These are phyloP conservation scores for Drosophila repletoides DNA, from an alignment of 1,140 invertebrate species.

Conservation along the genomic window DNA sequence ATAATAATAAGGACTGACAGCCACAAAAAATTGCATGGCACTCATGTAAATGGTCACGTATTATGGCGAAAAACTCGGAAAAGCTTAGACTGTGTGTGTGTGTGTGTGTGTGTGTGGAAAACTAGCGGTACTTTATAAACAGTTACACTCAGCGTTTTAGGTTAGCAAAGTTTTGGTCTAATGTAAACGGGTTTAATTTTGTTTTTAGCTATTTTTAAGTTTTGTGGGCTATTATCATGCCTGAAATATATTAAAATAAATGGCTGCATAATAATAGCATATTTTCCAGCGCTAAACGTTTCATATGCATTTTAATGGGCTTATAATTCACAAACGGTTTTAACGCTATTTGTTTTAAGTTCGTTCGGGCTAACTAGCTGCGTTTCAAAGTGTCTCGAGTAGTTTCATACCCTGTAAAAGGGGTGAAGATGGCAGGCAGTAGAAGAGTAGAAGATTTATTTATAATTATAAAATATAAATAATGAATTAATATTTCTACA, in stretches of 20 bases:
- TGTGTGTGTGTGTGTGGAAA: conserved; percentile 9
- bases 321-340: conserved; percentile 1
- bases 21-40: conserved; percentile 17
- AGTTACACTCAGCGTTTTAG: conserved; percentile 1
- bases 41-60: conserved; percentile 62
- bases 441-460: too few relatives aligned
- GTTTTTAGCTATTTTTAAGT: too few relatives aligned
- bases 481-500: too few relatives aligned
- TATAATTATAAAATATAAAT: too few relatives aligned
- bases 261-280: background rate
- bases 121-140: conserved; percentile 30
- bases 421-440: too few relatives aligned
- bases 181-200: background rate
- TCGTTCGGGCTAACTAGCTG: background rate
- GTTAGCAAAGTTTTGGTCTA: conserved; percentile 5
- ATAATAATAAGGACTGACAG: conserved; percentile 3
- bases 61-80: conserved; percentile 40
- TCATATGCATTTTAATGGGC: too few relatives aligned
- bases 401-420: too few relatives aligned
- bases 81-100: conserved; percentile 11
- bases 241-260: background rate
- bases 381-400: background rate
- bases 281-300: too few relatives aligned
- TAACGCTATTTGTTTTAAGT: background rate
- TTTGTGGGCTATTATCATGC: background rate